Percentiles rank a stretch among this genome's conserved stretches.
These are phyloP conservation scores for Pterocles burchelli DNA, from an alignment of 2,113 vertebrate species.

Conservation along the genomic window DNA sequence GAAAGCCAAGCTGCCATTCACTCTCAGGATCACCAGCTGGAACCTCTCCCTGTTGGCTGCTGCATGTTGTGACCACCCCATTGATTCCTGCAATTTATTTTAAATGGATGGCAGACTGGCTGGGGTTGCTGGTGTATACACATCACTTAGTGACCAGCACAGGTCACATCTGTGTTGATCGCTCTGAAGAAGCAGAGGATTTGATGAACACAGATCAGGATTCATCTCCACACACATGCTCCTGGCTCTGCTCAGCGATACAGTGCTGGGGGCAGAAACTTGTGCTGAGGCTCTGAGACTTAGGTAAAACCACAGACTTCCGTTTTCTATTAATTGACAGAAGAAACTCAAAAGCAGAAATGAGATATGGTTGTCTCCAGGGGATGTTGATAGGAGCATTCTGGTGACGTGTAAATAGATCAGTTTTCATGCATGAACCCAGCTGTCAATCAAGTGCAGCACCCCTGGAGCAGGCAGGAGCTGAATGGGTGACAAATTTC, in stretches of 20 bases:
- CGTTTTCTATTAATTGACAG: background rate
- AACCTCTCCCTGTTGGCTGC: background rate
- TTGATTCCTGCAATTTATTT: fast-evolving
- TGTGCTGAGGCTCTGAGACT: background rate
- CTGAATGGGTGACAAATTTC: fast-evolving
- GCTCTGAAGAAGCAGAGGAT: background rate
- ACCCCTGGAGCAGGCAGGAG: background rate
- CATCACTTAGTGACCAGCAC: background rate
- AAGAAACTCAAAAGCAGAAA: background rate
- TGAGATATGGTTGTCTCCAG: fast-evolving
- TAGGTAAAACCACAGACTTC: background rate
- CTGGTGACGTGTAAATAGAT: background rate
- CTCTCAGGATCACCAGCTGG: background rate
- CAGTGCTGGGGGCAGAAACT: background rate
- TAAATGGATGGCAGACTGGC: fast-evolving
- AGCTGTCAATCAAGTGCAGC: background rate
- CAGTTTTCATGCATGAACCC: background rate
- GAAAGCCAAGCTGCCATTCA: background rate
- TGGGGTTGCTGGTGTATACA: fast-evolving
- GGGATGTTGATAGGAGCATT: no score
- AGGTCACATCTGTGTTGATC: background rate
- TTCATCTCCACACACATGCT: fast-evolving
- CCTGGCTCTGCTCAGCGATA: background rate
- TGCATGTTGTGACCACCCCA: fast-evolving
- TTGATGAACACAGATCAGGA: fast-evolving